Percentiles rank a stretch among this genome's conserved stretches.
These are phyloP conservation scores for Grammomys dolichurus DNA, from an alignment of 2,113 vertebrate genomes.

Conservation along the genomic window DNA sequence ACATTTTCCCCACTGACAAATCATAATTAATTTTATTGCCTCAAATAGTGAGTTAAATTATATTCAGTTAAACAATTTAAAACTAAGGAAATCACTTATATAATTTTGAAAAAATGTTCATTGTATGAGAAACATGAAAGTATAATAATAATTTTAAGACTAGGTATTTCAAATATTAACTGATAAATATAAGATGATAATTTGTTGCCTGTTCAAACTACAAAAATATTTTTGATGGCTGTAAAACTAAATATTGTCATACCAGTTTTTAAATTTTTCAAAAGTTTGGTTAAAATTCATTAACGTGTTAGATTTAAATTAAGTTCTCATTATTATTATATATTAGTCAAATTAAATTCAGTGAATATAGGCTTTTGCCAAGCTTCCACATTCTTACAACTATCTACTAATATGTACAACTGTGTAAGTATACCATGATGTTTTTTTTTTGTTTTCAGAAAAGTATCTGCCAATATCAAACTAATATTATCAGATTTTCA, in stretches of 20 bases:
- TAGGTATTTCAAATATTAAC: neutral
- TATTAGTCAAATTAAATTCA: neutral
- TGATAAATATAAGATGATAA: neutral
- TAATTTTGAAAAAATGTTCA: neutral
- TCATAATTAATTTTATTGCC: neutral
- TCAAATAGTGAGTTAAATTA: neutral
- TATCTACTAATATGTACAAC: neutral
- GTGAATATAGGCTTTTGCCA: neutral
- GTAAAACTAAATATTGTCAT: neutral
- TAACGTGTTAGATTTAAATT: neutral
- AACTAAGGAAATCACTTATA: neutral
- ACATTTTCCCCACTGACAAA: neutral
- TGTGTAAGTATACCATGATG: neutral
- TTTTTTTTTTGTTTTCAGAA: neutral
- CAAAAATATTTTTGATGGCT: neutral
- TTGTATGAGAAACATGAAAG: neutral
- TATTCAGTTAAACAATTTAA: neutral
- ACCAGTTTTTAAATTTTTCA: neutral
- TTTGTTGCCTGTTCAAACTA: neutral
- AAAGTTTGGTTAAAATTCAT: neutral
- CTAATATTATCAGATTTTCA: neutral
- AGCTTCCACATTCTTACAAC: neutral
- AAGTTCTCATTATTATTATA: neutral
- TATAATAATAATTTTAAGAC: neutral
- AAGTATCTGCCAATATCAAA: neutral